Evolutionary conservation across 2,888 invertebrate species (phyloP), one percentile per base, ranked within the genome.

Genomic region (Hydrotaea cyrtoneurina): DNA sequence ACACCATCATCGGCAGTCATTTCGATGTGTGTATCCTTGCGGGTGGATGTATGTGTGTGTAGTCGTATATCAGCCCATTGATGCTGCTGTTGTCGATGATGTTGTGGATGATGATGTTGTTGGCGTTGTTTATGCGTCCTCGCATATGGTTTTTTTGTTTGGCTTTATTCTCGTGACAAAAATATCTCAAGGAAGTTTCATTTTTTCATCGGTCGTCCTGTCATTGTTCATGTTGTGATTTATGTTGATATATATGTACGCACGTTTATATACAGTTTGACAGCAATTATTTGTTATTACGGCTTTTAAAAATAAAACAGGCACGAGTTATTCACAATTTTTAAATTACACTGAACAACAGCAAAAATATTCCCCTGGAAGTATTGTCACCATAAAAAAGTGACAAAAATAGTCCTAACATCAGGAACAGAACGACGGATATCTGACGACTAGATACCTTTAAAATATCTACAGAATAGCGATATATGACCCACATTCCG

Each of bases 151-250:
- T 31, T 4, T 50, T 31, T 17, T 17, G 15, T 31, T 31, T n/a
- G 64, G 36, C n/a, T 64, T 64, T 64, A n/a, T 23, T 31, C 17
- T 2, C 36, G 17, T 36, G 64, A 64, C 64, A 64, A 36, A 64
- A 64, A 17, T 64, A 36, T 64, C 64, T 64, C 64, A 31, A 64
- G 36, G 36, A 64, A 64, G 64, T 64, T 64, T 64, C 36, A 64
- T n/a, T 36, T 64, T 64, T 64, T 36, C 31, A 7, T 36, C 36
- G 36, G 5, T 15, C 36, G 8, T n/a, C n/a, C 64, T 64, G 36
- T 64, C 64, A 64, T n/a, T 64, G 64, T 36, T 36, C 17, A n/a
- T 0, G 17, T 36, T 36, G 36, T 64, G 64, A 64, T 64, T 64
- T 64, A 36, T 64, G 64, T 13, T 64, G 31, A 64, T 64, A 36